Evolutionary conservation across 2,113 vertebrate genomes (phyloP).

Genomic region (Cryptomyrus ogoouensis): DNA sequence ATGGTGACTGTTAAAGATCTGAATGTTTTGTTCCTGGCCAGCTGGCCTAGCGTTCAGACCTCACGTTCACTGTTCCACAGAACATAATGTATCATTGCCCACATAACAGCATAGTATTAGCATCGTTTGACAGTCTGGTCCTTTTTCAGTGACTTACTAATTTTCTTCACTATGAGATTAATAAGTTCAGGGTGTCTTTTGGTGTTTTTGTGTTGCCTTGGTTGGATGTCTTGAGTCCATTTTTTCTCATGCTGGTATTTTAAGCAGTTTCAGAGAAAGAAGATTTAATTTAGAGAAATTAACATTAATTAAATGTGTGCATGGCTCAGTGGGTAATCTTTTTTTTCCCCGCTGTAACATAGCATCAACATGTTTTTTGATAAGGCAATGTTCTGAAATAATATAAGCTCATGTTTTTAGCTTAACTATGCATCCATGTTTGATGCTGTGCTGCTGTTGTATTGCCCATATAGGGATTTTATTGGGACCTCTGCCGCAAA

Average conservation of each 20-base stretch:
- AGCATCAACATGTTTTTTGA: background rate
- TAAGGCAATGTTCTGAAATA: background rate
- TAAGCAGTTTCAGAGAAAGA: background rate
- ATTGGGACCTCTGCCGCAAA: background rate
- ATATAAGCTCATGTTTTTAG: background rate
- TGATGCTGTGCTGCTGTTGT: background rate
- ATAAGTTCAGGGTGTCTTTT: background rate
- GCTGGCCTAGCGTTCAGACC: background rate
- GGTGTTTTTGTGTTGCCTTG: background rate
- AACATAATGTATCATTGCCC: background rate
- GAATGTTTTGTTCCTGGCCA: background rate
- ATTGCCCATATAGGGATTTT: background rate
- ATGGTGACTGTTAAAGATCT: background rate
- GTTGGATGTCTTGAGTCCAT: background rate
- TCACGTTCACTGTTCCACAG: background rate
- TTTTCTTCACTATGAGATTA: background rate
- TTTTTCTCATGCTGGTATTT: background rate
- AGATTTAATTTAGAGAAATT: background rate
- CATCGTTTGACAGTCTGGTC: background rate
- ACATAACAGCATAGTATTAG: background rate
- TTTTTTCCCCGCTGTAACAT: background rate
- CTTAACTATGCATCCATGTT: background rate
- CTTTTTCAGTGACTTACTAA: background rate
- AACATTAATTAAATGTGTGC: background rate
- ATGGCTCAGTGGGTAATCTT: background rate